These are phyloP conservation scores for Arremon aurantiirostris DNA, from an alignment of 2,797 vertebrate genomes.

Conservation along the genomic window DNA sequence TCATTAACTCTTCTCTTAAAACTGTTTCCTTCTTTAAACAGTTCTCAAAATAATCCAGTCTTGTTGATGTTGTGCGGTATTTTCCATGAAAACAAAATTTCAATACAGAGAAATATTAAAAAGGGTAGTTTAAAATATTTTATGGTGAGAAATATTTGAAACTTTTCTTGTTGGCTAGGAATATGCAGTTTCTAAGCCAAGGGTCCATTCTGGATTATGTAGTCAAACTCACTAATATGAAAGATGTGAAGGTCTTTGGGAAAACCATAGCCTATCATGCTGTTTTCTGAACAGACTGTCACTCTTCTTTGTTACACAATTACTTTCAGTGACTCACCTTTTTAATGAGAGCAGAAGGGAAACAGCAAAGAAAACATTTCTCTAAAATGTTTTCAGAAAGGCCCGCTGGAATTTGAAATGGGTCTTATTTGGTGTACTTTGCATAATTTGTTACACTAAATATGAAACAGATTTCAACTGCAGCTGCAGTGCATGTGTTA, in stretches of 20 bases:
- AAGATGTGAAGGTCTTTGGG: neutral
- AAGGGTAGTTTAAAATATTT: neutral
- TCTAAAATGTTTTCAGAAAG: conserved; percentile 59
- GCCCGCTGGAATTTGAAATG: conserved; percentile 66
- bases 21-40: neutral
- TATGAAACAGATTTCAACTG: conserved; percentile 68
- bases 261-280: neutral
- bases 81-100: neutral
- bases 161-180: neutral
- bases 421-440: conserved; percentile 69
- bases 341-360: conserved; percentile 52
- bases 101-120: neutral
- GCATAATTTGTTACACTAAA: conserved; percentile 72
- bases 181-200: neutral
- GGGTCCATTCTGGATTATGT: neutral
- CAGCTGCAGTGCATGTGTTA: conserved; percentile 45
- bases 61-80: neutral
- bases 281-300: neutral
- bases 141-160: conserved; percentile 22
- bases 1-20: neutral
- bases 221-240: neutral
- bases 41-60: neutral
- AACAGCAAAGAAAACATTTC: conserved; percentile 60
- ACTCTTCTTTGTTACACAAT: neutral
- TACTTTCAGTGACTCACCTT: neutral